Base-by-base conservation (phyloP, 2,113 vertebrate genomes). In the Pseudorasbora parva region DNA sequence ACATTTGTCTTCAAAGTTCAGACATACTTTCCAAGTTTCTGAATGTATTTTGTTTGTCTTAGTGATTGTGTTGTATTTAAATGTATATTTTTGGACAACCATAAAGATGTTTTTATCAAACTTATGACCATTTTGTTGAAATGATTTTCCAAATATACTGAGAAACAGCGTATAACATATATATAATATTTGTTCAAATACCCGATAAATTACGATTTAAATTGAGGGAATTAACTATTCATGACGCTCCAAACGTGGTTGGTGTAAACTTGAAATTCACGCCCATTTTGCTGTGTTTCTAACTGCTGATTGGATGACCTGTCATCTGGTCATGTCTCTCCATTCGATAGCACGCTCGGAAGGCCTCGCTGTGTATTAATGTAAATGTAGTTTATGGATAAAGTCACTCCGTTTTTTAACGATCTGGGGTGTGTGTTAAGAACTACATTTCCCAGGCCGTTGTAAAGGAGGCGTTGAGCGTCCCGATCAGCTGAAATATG, bases 301-400 rank as follows among this genome's bases (percentile, higher is more conserved):
- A 6, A 0, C 1, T 17, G 66, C 17, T 90, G 86, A 93, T 94
- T 94, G 93, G 93, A 43, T 72, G 21, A 14, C 3, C 0, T 54
- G 0, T 11, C 41, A 89, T 94, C 91, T 92, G 93, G 90, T 92
- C 93, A 94, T 94, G 86, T 95, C 93, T 89, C 87, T 93, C 92
- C 93, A 94, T 71, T 8, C 8, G 3, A 51, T 66, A 45, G 23
- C 30, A 9, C 8, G 1, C 49, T 92, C 91, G 89, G 83, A 92
- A 64, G 91, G 86, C 82, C 8, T 33, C 41, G 85, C 87, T 8
- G 0, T 10, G 88, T 0, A 27, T 30, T 0, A 10, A 89, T 90
- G 93, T 88, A 88, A 68, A 81, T 86, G 85, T 19, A 86, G 93
- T 91, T 0, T 9, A 3, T 1, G 0, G 0, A 1, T 0, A 0